Percentiles rank a stretch among this genome's conserved stretches.
Conservation (phyloP, 2,113 vertebrate species). For the Steatornis caripensis region DNA sequence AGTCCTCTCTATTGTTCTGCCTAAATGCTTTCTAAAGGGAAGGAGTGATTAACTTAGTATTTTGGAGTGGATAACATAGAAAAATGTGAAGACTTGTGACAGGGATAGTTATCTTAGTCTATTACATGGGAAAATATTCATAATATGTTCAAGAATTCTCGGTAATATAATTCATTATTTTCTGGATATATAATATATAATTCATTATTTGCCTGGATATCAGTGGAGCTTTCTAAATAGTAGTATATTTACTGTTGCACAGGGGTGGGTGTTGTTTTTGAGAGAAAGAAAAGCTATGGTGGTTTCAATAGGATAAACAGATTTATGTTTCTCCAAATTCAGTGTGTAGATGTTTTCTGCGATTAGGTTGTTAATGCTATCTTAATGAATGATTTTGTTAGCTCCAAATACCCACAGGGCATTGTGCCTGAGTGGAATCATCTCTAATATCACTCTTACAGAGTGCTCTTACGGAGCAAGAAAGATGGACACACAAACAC, state of each 20-base stretch:
- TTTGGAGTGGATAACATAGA: neutral
- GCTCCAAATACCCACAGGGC: neutral
- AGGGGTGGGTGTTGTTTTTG: neutral
- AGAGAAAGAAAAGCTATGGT: neutral
- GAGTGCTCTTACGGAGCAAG: neutral
- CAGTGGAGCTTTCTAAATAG: neutral
- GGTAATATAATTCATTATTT: neutral
- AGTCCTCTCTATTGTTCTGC: neutral
- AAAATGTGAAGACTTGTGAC: fast-evolving
- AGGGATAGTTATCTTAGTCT: neutral
- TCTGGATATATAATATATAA: neutral
- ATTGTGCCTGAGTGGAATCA: neutral
- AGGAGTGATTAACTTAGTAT: neutral
- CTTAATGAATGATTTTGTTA: neutral
- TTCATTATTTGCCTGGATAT: neutral
- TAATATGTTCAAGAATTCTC: neutral
- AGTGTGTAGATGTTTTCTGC: neutral
- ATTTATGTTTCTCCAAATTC: neutral
- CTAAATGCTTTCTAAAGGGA: neutral
- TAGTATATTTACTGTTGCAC: neutral
- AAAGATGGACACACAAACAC: neutral
- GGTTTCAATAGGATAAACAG: neutral
- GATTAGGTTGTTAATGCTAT: neutral
- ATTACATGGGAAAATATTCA: neutral
- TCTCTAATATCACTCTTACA: neutral